Conservation (phyloP, 2,797 vertebrate genomes). For the Helostoma temminkii region DNA sequence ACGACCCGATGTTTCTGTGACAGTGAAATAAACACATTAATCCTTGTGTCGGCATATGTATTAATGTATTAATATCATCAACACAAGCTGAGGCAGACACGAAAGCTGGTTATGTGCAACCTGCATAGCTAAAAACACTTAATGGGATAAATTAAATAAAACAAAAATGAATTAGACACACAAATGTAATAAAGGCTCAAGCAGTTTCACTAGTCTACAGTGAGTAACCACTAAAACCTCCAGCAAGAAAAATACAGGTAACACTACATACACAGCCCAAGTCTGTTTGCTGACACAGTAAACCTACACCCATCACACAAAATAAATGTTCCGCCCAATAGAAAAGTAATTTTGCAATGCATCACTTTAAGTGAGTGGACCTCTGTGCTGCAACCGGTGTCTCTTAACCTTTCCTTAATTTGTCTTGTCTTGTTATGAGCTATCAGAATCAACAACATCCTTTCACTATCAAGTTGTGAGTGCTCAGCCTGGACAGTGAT, state of each 20-base stretch:
- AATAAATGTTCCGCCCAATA: constrained; percentile 74
- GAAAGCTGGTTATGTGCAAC: constrained; percentile 1
- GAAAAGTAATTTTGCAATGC: constrained; percentile 79
- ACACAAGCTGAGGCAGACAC: neutral
- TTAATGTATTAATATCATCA: neutral
- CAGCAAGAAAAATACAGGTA: constrained; percentile 49
- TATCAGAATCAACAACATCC: constrained; percentile 68
- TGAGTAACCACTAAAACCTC: constrained; percentile 43
- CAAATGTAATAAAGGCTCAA: constrained; percentile 12
- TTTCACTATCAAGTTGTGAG: constrained; percentile 45
- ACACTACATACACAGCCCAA: constrained; percentile 52
- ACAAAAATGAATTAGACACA: neutral
- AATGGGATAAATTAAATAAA: constrained; percentile 1
- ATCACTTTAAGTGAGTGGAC: constrained; percentile 81
- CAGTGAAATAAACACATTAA: too few relatives aligned
- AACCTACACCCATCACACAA: constrained; percentile 64
- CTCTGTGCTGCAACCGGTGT: constrained; percentile 71
- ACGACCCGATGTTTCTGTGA: neutral
- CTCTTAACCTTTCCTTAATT: constrained; percentile 84
- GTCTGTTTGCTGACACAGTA: constrained; percentile 70
- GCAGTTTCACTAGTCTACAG: constrained; percentile 46
- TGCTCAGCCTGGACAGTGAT: constrained; percentile 11
- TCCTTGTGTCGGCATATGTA: neutral
- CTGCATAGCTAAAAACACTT: constrained; percentile 5
- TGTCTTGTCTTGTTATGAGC: constrained; percentile 80